Evolutionary conservation across 2,888 invertebrate genomes (phyloP).

Genomic region (Coenonympha glycerion): DNA sequence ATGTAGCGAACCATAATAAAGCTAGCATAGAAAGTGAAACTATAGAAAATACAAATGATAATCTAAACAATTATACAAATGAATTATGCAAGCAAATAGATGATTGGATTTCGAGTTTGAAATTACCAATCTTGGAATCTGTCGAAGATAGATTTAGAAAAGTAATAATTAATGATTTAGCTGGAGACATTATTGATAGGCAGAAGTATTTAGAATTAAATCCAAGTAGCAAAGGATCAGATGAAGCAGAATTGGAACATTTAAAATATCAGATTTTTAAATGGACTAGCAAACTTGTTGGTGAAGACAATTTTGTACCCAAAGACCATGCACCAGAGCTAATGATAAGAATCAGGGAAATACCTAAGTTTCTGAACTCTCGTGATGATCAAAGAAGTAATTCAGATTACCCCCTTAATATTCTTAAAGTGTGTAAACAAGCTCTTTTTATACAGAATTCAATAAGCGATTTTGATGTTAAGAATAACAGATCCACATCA

Average conservation of each 20-base stretch:
- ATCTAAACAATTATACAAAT: slow-evolving; percentile 21
- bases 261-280: slow-evolving; percentile 60
- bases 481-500: background rate
- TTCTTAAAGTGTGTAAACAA: background rate
- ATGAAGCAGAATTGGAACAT: slow-evolving; percentile 47
- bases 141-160: slow-evolving; percentile 35
- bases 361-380: slow-evolving; percentile 35
- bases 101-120: slow-evolving; percentile 45
- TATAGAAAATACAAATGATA: slow-evolving; percentile 26
- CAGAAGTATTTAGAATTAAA: slow-evolving; percentile 49
- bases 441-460: background rate
- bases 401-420: background rate
- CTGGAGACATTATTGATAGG: slow-evolving; percentile 53
- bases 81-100: slow-evolving; percentile 44
- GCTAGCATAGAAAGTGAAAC: background rate
- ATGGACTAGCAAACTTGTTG: slow-evolving; percentile 52
- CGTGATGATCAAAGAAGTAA: slow-evolving; percentile 2
- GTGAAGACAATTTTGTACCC: slow-evolving; percentile 39
- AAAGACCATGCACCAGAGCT: slow-evolving; percentile 42
- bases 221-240: slow-evolving; percentile 29
- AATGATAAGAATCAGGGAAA: slow-evolving; percentile 42
- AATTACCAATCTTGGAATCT: slow-evolving; percentile 34
- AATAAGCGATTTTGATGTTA: background rate
- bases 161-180: slow-evolving; percentile 44
- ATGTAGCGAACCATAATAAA: background rate